Conservation (phyloP, 2,113 vertebrate species). For the Numida meleagris region DNA sequence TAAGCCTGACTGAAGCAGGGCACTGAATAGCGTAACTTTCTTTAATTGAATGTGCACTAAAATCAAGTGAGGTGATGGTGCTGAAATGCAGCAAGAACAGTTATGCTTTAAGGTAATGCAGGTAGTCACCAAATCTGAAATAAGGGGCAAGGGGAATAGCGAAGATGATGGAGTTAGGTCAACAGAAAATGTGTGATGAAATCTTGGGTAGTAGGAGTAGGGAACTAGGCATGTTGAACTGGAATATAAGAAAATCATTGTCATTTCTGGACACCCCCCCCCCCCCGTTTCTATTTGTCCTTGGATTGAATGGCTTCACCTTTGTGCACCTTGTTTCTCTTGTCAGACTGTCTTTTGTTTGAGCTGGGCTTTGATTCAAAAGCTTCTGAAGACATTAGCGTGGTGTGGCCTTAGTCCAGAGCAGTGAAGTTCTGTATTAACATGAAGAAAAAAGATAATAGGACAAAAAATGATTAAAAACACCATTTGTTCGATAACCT, state of each 20-base stretch:
- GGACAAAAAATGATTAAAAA: neutral
- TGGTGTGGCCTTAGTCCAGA: neutral
- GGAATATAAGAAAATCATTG: neutral
- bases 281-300: neutral
- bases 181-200: accelerated
- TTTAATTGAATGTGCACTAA: neutral
- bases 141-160: neutral
- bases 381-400: neutral
- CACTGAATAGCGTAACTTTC: neutral
- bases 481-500: neutral
- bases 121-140: neutral
- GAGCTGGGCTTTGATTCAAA: neutral
- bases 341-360: neutral
- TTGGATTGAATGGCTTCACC: neutral
- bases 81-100: neutral
- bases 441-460: neutral
- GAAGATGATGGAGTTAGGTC: neutral
- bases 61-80: neutral
- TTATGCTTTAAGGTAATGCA: neutral
- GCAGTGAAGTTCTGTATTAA: neutral
- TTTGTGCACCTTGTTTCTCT: neutral
- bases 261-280: neutral
- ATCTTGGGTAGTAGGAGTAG: no score
- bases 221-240: accelerated
- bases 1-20: neutral